These are phyloP conservation scores for Alloscopus bannaensis DNA, from an alignment of 2,888 invertebrate genomes.

Conservation along the genomic window DNA sequence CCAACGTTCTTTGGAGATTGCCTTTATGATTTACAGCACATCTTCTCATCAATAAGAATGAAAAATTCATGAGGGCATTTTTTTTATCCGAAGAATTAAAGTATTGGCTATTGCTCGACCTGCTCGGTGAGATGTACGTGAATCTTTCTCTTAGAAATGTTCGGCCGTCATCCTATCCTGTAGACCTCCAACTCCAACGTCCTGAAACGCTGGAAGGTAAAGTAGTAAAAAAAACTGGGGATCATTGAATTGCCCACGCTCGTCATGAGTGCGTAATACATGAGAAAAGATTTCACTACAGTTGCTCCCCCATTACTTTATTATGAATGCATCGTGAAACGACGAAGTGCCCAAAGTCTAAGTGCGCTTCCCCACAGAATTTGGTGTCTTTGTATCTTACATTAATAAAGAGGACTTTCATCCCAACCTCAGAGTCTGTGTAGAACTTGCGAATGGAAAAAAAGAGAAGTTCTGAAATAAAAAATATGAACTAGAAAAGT, in stretches of 20 bases:
- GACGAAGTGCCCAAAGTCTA: too few species aligned
- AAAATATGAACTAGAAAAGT: conserved; percentile 52
- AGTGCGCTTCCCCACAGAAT: background rate
- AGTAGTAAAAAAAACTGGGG: too few species aligned
- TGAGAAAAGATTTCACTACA: too few species aligned
- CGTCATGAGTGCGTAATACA: too few species aligned
- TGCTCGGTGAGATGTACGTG: background rate
- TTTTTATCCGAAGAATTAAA: background rate
- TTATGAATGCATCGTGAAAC: too few species aligned
- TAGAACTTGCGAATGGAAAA: background rate
- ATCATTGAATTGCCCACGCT: too few species aligned
- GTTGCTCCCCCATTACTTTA: too few species aligned
- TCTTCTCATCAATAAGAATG: background rate
- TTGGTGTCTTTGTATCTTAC: too few species aligned
- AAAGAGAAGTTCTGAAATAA: conserved; percentile 3
- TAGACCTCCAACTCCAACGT: too few species aligned
- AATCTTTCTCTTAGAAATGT: background rate
- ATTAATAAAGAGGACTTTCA: background rate
- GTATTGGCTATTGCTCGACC: too few species aligned
- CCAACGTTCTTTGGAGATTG: background rate
- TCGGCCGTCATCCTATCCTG: too few species aligned
- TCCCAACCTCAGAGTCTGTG: background rate
- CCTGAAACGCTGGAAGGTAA: too few species aligned
- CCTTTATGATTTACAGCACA: conserved; percentile 7
- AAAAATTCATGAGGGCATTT: conserved; percentile 5